phyloP scores from a whole-genome alignment of 2,113 vertebrate genomes.

The Pangasianodon gigas region DNA sequence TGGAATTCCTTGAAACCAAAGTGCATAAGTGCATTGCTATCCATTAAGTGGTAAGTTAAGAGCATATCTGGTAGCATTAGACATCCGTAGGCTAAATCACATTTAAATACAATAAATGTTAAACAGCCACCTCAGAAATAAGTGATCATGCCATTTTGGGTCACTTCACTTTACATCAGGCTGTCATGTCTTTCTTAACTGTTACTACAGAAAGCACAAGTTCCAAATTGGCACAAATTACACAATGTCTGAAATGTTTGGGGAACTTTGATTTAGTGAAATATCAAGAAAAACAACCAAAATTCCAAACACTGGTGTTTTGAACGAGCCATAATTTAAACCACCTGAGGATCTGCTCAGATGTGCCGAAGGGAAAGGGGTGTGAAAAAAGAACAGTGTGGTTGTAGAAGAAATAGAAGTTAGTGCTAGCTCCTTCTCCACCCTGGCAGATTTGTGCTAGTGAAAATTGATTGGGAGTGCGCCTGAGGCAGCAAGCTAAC shows the following conservation, averaged over 20 bases:
- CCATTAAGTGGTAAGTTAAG: constrained; percentile 38
- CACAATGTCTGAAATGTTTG: not conserved
- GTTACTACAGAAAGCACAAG: not conserved
- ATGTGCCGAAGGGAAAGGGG: not conserved
- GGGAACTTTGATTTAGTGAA: not conserved
- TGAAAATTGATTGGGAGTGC: constrained; percentile 48
- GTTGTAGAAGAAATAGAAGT: constrained; percentile 37
- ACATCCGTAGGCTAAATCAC: not conserved
- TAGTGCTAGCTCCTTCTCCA: constrained; percentile 38
- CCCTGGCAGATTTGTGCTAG: constrained; percentile 56
- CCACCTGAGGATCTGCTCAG: not conserved
- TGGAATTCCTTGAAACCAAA: constrained; percentile 41
- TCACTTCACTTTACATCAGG: not conserved
- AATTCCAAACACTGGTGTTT: not conserved
- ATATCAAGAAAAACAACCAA: not conserved
- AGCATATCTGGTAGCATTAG: constrained; percentile 14
- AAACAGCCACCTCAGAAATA: constrained; percentile 17
- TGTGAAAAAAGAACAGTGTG: constrained; percentile 25
- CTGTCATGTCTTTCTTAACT: constrained; percentile 4
- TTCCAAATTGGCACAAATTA: not conserved
- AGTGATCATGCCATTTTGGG: not conserved
- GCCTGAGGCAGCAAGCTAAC: constrained; percentile 45
- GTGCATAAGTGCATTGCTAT: constrained; percentile 29
- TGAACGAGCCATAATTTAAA: not conserved
- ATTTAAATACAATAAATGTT: constrained; percentile 35